Percentiles rank a stretch among this genome's conserved stretches.
Conservation (phyloP, 2,888 invertebrate species). For the Drymonia ruficornis region DNA sequence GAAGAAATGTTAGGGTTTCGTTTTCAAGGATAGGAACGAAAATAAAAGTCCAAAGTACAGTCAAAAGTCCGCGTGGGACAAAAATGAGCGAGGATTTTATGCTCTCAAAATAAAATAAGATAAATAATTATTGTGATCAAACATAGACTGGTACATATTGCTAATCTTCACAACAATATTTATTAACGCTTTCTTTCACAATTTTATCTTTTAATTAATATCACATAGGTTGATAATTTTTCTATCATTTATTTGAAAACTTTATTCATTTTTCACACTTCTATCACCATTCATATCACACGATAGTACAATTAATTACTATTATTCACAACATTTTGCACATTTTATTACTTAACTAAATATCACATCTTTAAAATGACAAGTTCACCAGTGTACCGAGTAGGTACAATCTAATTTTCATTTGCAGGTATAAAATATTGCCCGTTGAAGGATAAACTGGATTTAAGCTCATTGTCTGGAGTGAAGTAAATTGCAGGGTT, state of each 20-base stretch:
- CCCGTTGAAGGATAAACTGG: slow-evolving; percentile 42
- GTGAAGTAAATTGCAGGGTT: slow-evolving; percentile 51
- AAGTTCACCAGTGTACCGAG: neutral
- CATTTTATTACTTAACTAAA: slow-evolving; percentile 26
- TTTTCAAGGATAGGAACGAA: slow-evolving; percentile 7
- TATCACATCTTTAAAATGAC: slow-evolving; percentile 31
- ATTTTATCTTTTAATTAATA: too few relatives aligned
- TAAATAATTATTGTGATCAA: too few relatives aligned
- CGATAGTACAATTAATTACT: neutral
- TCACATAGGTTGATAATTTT: neutral
- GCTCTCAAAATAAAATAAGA: too few relatives aligned
- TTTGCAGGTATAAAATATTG: slow-evolving; percentile 62
- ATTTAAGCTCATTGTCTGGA: slow-evolving; percentile 53
- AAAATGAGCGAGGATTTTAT: neutral
- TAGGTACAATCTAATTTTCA: slow-evolving; percentile 19
- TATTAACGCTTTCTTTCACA: too few relatives aligned
- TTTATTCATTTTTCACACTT: neutral
- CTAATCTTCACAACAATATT: too few relatives aligned
- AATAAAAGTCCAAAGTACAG: slow-evolving; percentile 6
- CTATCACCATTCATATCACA: neutral
- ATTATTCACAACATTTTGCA: slow-evolving; percentile 29
- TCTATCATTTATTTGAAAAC: neutral
- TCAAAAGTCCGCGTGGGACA: too few relatives aligned
- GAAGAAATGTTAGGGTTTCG: slow-evolving; percentile 12
- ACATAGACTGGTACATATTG: too few relatives aligned